These are phyloP conservation scores for Neocrepidodera transversa DNA, from an alignment of 2,888 invertebrate species.

Conservation along the genomic window DNA sequence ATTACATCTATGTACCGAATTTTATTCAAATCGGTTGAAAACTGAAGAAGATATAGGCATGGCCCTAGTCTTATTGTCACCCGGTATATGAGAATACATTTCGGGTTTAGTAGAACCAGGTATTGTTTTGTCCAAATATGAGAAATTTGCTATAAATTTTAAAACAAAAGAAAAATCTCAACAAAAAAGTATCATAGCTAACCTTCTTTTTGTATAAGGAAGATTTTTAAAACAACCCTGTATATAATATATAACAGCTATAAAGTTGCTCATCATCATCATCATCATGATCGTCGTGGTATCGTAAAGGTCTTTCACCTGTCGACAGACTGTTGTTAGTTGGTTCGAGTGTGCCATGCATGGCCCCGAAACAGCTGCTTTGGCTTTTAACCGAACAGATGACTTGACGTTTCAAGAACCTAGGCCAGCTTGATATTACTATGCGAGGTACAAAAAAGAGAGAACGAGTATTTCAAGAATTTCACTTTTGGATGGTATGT, in stretches of 20 bases:
- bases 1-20: too few species aligned
- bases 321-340: conserved; percentile 3
- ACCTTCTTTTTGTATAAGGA: too few species aligned
- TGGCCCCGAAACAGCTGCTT: conserved; percentile 32
- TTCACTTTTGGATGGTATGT: not conserved
- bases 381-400: conserved; percentile 26
- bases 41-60: too few species aligned
- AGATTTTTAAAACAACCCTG: not conserved
- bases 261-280: not conserved
- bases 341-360: conserved; percentile 8
- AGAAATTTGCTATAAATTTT: too few species aligned
- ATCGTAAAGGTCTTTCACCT: conserved; percentile 31
- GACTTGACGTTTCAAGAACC: conserved; percentile 1
- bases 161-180: too few species aligned
- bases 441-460: not conserved
- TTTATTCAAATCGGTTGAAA: too few species aligned
- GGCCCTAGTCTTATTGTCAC: too few species aligned
- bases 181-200: too few species aligned
- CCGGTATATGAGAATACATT: too few species aligned
- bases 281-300: not conserved
- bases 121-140: too few species aligned
- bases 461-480: not conserved
- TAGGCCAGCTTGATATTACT: conserved; percentile 8
- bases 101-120: too few species aligned
- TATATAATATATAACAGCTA: not conserved